These are phyloP conservation scores for Eumacrocentrus americanus DNA, from an alignment of 2,888 invertebrate genomes.

Conservation along the genomic window DNA sequence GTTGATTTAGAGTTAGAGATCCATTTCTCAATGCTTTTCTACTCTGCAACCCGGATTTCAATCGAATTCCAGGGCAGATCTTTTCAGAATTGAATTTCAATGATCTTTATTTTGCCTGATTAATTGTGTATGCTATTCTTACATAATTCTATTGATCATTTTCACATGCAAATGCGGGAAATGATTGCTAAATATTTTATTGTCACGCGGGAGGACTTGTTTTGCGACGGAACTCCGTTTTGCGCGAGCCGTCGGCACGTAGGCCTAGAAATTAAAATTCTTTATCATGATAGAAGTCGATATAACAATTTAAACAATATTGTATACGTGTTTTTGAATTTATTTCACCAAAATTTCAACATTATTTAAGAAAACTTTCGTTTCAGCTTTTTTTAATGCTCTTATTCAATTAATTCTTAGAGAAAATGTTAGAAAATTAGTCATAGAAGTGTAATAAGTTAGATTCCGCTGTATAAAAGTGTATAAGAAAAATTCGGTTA, in stretches of 20 bases:
- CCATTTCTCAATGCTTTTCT: neutral
- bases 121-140: neutral
- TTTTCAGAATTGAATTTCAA: neutral
- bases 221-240: constrained; percentile 51
- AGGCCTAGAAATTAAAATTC: constrained; percentile 28
- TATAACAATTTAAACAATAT: neutral
- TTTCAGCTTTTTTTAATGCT: no score
- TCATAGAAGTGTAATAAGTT: no score
- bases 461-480: no score
- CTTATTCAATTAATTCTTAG: no score
- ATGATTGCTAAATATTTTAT: neutral
- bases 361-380: no score
- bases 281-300: neutral
- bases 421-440: no score
- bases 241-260: constrained; percentile 55
- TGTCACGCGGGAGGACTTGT: constrained; percentile 15
- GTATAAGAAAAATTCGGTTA: neutral
- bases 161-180: neutral
- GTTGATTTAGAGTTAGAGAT: neutral
- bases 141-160: neutral
- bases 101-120: neutral
- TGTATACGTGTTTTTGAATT: no score
- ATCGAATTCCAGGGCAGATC: neutral
- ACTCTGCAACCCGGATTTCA: neutral
- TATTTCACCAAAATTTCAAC: no score